A percentile compares a stretch with the other conserved stretches of the same genome.
phyloP scores from a whole-genome alignment of 2,113 vertebrate species.

The Hydrolagus affinis region DNA sequence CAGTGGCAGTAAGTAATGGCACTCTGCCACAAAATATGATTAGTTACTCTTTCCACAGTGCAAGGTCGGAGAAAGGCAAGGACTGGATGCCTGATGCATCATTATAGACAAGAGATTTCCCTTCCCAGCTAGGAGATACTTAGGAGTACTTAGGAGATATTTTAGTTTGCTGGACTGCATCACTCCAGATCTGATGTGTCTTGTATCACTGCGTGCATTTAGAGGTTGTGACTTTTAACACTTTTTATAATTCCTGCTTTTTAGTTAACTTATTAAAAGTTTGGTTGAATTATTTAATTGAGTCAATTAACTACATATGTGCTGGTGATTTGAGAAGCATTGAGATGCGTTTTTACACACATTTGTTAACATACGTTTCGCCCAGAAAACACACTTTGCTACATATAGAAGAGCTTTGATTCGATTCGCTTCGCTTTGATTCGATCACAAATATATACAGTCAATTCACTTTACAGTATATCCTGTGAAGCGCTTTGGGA shows the following conservation, averaged over 20 bases:
- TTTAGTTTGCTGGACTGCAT: not conserved
- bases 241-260: not conserved
- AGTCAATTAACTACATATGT: not conserved
- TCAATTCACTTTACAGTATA: no score
- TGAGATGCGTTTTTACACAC: no score
- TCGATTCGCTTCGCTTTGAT: no score
- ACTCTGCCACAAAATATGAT: slow-evolving; percentile 31
- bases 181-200: not conserved
- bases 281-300: not conserved
- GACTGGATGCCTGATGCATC: not conserved
- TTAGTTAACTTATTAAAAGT: not conserved
- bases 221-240: not conserved
- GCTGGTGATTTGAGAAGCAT: not conserved
- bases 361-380: no score
- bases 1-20: slow-evolving; percentile 15
- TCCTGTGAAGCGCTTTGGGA: no score
- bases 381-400: no score
- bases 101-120: slow-evolving; percentile 19
- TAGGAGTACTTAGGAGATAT: slow-evolving; percentile 9
- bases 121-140: slow-evolving; percentile 6
- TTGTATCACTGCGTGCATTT: not conserved
- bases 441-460: no score
- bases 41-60: slow-evolving; percentile 14
- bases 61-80: slow-evolving; percentile 24
- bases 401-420: no score